These are phyloP conservation scores for Salpingus planirostris DNA, from an alignment of 2,888 invertebrate genomes.

Conservation along the genomic window DNA sequence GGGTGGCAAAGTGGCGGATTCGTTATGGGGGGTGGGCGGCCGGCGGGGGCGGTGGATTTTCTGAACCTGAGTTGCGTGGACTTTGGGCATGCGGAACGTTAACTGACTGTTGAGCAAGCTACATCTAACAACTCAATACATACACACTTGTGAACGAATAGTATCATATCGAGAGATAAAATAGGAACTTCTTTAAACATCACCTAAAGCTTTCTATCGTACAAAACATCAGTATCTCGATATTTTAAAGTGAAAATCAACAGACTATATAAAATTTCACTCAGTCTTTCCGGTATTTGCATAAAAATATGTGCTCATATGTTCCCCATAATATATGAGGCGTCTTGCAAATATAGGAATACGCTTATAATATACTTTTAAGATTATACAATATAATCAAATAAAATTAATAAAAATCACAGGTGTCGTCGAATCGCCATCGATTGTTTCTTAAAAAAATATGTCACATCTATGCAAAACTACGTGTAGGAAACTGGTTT, in stretches of 20 bases:
- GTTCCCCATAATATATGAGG: slow-evolving; percentile 42
- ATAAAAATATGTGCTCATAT: slow-evolving; percentile 45
- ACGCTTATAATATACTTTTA: slow-evolving; percentile 30
- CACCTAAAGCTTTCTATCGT: slow-evolving; percentile 44
- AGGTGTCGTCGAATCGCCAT: slow-evolving; percentile 46
- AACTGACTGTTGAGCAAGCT: slow-evolving; percentile 44
- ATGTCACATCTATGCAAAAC: slow-evolving; percentile 39
- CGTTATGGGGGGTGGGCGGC: slow-evolving; percentile 3
- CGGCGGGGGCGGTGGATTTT: slow-evolving; percentile 1
- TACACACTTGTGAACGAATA: slow-evolving; percentile 41
- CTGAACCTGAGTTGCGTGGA: slow-evolving; percentile 39
- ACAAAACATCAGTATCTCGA: slow-evolving; percentile 43
- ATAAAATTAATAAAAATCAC: slow-evolving; percentile 44
- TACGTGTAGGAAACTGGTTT: slow-evolving; percentile 40
- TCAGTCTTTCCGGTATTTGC: slow-evolving; percentile 48
- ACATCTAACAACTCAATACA: slow-evolving; percentile 43
- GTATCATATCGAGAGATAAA: slow-evolving; percentile 43
- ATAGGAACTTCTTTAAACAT: slow-evolving; percentile 46
- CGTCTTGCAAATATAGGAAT: slow-evolving; percentile 39
- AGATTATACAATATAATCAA: slow-evolving; percentile 36
- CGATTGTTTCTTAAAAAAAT: slow-evolving; percentile 41
- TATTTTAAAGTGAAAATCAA: slow-evolving; percentile 43
- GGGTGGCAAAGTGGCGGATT: too few species aligned
- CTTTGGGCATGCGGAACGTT: slow-evolving; percentile 36
- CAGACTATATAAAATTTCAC: slow-evolving; percentile 46